Evolutionary conservation across 2,113 vertebrate genomes (phyloP).

Genomic region (Nannobrachium achirus): DNA sequence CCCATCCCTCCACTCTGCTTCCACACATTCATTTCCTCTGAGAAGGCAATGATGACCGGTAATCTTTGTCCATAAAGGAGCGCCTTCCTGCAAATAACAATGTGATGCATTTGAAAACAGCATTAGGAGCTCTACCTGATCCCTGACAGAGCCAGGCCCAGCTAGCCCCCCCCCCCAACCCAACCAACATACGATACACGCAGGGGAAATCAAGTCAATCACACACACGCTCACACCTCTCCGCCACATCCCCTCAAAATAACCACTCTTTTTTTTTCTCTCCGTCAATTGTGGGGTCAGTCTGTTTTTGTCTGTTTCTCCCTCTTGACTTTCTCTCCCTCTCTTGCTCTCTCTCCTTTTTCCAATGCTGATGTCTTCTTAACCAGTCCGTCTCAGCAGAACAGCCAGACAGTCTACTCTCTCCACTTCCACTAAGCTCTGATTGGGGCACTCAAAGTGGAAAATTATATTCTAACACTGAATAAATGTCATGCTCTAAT

Average conservation of each 20-base stretch:
- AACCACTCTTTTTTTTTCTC: constrained; percentile 16
- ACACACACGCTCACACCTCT: constrained; percentile 18
- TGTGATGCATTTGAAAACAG: constrained; percentile 35
- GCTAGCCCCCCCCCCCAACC: not conserved
- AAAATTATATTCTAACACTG: constrained; percentile 67
- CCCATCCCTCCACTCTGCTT: constrained; percentile 1
- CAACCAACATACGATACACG: constrained; percentile 47
- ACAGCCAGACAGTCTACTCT: constrained; percentile 45
- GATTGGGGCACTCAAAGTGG: constrained; percentile 59
- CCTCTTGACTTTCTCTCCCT: constrained; percentile 15
- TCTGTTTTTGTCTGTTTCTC: not conserved
- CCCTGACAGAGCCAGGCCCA: constrained; percentile 31
- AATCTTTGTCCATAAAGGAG: constrained; percentile 40
- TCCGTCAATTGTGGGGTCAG: no score
- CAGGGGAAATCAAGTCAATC: constrained; percentile 64
- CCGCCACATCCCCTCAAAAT: constrained; percentile 31
- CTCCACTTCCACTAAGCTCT: constrained; percentile 57
- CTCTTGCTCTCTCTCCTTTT: constrained; percentile 30
- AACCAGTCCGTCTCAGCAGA: constrained; percentile 47
- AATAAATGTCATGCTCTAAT: constrained; percentile 59
- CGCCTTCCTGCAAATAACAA: constrained; percentile 32
- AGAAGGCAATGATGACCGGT: constrained; percentile 57
- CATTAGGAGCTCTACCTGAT: constrained; percentile 19
- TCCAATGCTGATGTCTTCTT: constrained; percentile 36
- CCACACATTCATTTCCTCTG: constrained; percentile 33